phyloP scores from a whole-genome alignment of 1,140 invertebrate genomes.

The Trichonephila inaurata region DNA sequence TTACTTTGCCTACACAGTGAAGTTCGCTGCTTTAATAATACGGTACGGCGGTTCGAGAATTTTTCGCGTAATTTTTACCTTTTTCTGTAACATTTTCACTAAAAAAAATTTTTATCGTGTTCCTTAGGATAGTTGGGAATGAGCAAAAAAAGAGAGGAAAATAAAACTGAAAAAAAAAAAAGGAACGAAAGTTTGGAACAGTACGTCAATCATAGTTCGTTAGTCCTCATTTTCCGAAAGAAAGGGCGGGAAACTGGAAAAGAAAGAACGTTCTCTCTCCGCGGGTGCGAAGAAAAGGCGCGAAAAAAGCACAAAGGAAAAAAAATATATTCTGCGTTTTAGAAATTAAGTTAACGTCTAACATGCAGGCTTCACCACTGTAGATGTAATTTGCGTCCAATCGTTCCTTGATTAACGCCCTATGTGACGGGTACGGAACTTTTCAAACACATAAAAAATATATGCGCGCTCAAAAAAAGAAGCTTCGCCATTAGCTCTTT shows the following conservation, averaged over 20 bases:
- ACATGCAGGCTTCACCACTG: constrained; percentile 31
- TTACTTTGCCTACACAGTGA: constrained; percentile 64
- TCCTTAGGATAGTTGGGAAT: not conserved
- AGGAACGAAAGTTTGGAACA: constrained; percentile 16
- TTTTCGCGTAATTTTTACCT: constrained; percentile 55
- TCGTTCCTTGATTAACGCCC: constrained; percentile 70
- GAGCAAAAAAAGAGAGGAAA: constrained; percentile 6
- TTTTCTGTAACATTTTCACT: not conserved
- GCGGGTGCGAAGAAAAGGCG: constrained; percentile 12
- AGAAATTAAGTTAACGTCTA: constrained; percentile 76
- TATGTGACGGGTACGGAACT: constrained; percentile 55
- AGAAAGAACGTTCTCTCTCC: constrained; percentile 33
- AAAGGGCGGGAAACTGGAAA: constrained; percentile 22
- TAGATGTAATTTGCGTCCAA: constrained; percentile 75
- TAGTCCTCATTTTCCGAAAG: constrained; percentile 71
- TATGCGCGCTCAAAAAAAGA: constrained; percentile 40
- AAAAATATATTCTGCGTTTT: constrained; percentile 61
- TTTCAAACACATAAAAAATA: constrained; percentile 69
- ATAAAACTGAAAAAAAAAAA: constrained; percentile 28
- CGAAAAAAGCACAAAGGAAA: constrained; percentile 28
- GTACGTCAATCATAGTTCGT: constrained; percentile 76
- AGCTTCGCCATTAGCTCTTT: constrained; percentile 63
- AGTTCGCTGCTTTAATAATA: constrained; percentile 69
- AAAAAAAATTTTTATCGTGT: not conserved
- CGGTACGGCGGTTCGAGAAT: constrained; percentile 14